Evolutionary conservation across 2,888 invertebrate genomes (phyloP).

Genomic region (Odiellus spinosus): DNA sequence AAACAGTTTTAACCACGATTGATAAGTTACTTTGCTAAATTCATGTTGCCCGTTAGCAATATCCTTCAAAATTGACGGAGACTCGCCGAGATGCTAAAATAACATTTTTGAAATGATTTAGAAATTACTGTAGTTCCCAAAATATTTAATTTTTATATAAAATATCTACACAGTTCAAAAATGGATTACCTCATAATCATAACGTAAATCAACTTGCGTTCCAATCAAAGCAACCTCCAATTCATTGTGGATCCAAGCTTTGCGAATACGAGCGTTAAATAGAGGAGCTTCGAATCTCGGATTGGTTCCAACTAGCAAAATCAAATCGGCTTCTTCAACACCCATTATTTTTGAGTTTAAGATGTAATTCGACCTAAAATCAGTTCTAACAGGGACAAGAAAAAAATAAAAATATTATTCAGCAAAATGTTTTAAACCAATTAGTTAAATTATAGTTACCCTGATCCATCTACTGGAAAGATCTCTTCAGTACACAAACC

Average conservation of each 20-base stretch:
- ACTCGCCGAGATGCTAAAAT: no score
- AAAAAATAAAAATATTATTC: constrained; percentile 28
- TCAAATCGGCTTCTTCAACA: constrained; percentile 81
- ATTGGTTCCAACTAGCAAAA: constrained; percentile 88
- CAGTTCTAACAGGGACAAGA: constrained; percentile 50
- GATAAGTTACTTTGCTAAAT: constrained; percentile 37
- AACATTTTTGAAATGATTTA: no score
- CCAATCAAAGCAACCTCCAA: constrained; percentile 70
- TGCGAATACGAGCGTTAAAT: constrained; percentile 85
- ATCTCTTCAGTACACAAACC: constrained; percentile 73
- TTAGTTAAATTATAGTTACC: constrained; percentile 8
- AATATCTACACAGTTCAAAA: constrained; percentile 2
- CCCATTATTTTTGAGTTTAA: constrained; percentile 77
- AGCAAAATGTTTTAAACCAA: background rate
- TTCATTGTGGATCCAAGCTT: constrained; percentile 88
- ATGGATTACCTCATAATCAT: constrained; percentile 56
- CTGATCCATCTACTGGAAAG: constrained; percentile 46
- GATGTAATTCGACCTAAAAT: constrained; percentile 77
- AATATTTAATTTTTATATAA: constrained; percentile 1
- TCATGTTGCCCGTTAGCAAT: constrained; percentile 54
- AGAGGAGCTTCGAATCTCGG: constrained; percentile 93
- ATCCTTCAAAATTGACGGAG: constrained; percentile 43
- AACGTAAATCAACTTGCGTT: constrained; percentile 76
- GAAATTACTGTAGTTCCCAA: background rate
- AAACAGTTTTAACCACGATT: background rate